phyloP scores from a whole-genome alignment of 1,140 invertebrate species.

The Caenorhabditis briggsae region DNA sequence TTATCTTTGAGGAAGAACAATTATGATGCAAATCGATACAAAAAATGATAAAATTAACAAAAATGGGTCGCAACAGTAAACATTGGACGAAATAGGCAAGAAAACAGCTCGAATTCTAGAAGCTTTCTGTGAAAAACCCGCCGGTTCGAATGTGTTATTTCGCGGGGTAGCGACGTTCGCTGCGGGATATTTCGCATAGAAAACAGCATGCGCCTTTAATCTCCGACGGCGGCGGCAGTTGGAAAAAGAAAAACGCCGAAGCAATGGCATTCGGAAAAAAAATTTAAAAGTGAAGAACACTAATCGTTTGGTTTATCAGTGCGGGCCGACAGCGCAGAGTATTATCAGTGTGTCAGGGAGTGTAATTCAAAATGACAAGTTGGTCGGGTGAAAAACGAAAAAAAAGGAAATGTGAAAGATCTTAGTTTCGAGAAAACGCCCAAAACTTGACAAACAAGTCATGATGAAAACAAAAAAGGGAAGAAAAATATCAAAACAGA shows the following conservation, averaged over 20 bases:
- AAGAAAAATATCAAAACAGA: too few relatives aligned
- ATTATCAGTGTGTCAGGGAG: conserved; percentile 20
- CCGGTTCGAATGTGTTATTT: conserved; percentile 44
- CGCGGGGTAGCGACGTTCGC: conserved; percentile 7
- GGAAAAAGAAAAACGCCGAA: background rate
- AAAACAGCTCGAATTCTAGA: conserved; percentile 7
- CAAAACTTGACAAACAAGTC: too few relatives aligned
- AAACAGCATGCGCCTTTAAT: conserved; percentile 44
- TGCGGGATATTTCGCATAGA: background rate
- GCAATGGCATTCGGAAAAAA: background rate
- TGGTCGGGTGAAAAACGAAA: background rate
- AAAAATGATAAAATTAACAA: background rate
- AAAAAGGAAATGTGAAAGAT: background rate
- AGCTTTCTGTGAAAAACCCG: background rate
- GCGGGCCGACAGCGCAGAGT: background rate
- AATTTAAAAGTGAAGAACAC: conserved; percentile 15
- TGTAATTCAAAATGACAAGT: conserved; percentile 20
- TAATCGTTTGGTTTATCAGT: conserved; percentile 20
- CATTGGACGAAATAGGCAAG: background rate
- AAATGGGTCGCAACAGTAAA: background rate
- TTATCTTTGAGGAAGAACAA: too few relatives aligned
- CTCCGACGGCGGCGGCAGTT: background rate
- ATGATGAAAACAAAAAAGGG: too few relatives aligned
- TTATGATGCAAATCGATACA: background rate
- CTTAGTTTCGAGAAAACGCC: background rate